Conservation (phyloP, 2,797 vertebrate genomes). For the Pterois miles region DNA sequence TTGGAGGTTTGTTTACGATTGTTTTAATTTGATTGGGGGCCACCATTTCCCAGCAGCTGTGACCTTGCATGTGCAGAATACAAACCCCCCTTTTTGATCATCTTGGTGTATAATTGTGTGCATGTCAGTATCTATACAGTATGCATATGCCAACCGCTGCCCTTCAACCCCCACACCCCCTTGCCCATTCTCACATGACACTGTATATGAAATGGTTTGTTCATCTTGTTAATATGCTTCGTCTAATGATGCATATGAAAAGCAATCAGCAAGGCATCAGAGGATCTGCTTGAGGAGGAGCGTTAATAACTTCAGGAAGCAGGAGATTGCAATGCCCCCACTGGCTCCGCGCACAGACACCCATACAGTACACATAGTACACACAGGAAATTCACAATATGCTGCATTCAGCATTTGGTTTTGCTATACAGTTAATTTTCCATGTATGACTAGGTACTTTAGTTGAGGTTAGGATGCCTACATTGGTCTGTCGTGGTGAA, state of each 20-base stretch:
- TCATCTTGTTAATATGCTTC: constrained; percentile 73
- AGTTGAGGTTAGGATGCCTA: neutral
- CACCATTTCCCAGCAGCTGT: constrained; percentile 3
- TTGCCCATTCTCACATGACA: constrained; percentile 24
- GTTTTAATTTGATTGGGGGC: constrained; percentile 28
- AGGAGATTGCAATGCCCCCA: constrained; percentile 54
- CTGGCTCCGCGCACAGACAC: constrained; percentile 11
- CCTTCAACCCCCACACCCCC: neutral
- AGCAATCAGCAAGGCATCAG: constrained; percentile 72
- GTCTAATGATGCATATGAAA: constrained; percentile 78
- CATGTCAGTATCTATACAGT: neutral
- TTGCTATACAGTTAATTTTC: constrained; percentile 8
- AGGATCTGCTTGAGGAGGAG: constrained; percentile 63
- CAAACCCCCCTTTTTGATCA: constrained; percentile 17
- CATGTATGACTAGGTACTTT: neutral
- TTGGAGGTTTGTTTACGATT: neutral
- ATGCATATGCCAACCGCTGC: neutral
- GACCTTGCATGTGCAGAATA: constrained; percentile 26
- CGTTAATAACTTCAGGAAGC: constrained; percentile 69
- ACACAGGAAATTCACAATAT: constrained; percentile 52
- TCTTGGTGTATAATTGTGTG: neutral
- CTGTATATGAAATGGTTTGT: constrained; percentile 67
- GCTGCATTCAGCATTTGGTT: constrained; percentile 42
- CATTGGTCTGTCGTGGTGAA: too few relatives aligned
- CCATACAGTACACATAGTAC: constrained; percentile 11